Evolutionary conservation across 2,113 vertebrate species (phyloP).

Genomic region (Mustela nigripes): DNA sequence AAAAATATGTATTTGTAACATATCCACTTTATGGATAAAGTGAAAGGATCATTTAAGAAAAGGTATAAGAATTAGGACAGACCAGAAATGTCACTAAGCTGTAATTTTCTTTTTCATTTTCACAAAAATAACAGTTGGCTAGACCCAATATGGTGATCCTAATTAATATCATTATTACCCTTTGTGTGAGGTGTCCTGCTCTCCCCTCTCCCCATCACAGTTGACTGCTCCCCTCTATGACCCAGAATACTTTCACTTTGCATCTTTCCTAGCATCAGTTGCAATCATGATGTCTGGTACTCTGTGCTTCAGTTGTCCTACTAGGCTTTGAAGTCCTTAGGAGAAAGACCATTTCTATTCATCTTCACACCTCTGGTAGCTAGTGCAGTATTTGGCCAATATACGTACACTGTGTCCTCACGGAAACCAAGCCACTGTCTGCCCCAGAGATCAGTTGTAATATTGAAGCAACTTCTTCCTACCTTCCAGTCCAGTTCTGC

Average conservation of each 20-base stretch:
- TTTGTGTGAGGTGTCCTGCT: neutral
- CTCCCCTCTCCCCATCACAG: neutral
- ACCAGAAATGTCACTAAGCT: neutral
- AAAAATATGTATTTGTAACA: neutral
- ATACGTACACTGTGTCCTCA: neutral
- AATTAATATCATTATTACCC: neutral
- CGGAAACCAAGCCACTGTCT: neutral
- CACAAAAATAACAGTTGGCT: neutral
- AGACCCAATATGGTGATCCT: neutral
- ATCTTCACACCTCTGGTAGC: neutral
- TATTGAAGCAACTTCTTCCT: neutral
- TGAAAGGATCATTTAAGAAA: neutral
- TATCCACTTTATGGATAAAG: neutral
- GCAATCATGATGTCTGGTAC: neutral
- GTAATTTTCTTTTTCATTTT: constrained; percentile 36
- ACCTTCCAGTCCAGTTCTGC: neutral
- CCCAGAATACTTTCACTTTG: neutral
- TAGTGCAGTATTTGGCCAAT: neutral
- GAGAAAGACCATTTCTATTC: neutral
- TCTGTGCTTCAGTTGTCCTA: neutral
- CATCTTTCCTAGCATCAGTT: neutral
- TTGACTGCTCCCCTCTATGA: neutral
- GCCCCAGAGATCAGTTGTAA: neutral
- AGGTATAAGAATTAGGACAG: neutral
- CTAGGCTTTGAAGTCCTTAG: neutral